Evolutionary conservation across 1,140 invertebrate species (phyloP).

Genomic region (Hylaeus anthracinus): DNA sequence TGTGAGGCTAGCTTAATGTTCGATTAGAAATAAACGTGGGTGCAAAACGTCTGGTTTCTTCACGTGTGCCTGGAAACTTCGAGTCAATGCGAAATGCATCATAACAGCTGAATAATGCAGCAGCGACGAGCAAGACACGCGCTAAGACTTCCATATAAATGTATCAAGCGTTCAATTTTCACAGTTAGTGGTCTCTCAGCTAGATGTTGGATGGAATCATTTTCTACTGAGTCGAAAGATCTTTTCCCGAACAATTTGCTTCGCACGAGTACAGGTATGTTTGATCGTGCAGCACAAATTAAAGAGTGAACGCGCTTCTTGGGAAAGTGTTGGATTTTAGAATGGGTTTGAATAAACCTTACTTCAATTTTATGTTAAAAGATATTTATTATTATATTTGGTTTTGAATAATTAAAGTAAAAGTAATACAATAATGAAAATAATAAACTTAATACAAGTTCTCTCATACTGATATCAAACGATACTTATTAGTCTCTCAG

Average conservation of each 20-base stretch:
- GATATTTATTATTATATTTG: too few species aligned
- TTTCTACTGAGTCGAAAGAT: not conserved
- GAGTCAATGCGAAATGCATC: conserved; percentile 43
- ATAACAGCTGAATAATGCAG: conserved; percentile 62
- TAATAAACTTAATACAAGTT: too few species aligned
- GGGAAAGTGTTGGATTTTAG: not conserved
- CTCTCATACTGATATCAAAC: too few species aligned
- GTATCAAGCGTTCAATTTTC: not conserved
- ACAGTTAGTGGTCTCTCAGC: not conserved
- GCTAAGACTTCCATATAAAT: conserved; percentile 26
- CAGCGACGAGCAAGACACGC: conserved; percentile 4
- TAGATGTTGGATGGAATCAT: not conserved
- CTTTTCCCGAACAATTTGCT: too few species aligned
- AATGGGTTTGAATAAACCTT: too few species aligned
- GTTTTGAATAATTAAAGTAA: too few species aligned
- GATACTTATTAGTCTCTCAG: too few species aligned
- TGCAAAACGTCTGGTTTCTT: conserved; percentile 6
- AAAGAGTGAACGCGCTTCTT: not conserved
- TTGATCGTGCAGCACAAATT: too few species aligned
- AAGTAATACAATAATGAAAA: too few species aligned
- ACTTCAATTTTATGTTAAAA: too few species aligned
- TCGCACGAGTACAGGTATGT: not conserved
- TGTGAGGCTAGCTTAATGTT: conserved; percentile 12
- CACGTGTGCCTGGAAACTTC: conserved; percentile 27
- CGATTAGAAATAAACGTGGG: not conserved